A percentile compares a stretch with the other conserved stretches of the same genome.
phyloP scores from a whole-genome alignment of 2,888 invertebrate species.

The Cephus nigrinus region DNA sequence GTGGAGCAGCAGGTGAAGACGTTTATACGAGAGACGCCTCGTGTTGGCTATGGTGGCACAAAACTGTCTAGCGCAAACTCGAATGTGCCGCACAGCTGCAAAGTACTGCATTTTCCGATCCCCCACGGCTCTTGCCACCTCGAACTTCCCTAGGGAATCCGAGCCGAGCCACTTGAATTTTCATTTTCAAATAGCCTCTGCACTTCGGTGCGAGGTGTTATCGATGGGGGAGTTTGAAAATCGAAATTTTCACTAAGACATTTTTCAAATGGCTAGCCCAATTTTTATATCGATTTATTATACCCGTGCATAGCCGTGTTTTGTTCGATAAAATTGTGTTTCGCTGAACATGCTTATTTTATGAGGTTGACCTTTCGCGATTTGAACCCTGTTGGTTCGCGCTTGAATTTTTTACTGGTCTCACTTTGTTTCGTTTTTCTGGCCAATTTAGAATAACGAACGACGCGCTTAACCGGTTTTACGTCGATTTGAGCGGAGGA shows the following conservation, averaged over 20 bases:
- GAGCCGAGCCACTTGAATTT: not conserved
- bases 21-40: constrained; percentile 44
- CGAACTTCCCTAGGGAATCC: not conserved
- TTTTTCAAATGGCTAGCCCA: not conserved
- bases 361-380: not conserved
- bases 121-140: constrained; percentile 1
- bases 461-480: not conserved
- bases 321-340: not conserved
- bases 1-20: constrained; percentile 51
- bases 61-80: constrained; percentile 43
- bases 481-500: not conserved
- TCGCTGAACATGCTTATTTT: not conserved
- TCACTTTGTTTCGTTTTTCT: not conserved
- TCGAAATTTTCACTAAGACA: not conserved
- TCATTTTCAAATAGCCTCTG: not conserved
- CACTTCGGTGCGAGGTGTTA: not conserved
- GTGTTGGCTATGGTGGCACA: constrained; percentile 28
- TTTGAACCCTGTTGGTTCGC: not conserved
- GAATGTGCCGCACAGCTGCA: constrained; percentile 26
- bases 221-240: not conserved
- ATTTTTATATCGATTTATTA: not conserved
- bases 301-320: not conserved
- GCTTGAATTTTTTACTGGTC: not conserved
- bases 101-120: constrained; percentile 48
- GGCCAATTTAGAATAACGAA: not conserved